phyloP scores from a whole-genome alignment of 2,797 vertebrate species.

The Rallus crepitans region DNA sequence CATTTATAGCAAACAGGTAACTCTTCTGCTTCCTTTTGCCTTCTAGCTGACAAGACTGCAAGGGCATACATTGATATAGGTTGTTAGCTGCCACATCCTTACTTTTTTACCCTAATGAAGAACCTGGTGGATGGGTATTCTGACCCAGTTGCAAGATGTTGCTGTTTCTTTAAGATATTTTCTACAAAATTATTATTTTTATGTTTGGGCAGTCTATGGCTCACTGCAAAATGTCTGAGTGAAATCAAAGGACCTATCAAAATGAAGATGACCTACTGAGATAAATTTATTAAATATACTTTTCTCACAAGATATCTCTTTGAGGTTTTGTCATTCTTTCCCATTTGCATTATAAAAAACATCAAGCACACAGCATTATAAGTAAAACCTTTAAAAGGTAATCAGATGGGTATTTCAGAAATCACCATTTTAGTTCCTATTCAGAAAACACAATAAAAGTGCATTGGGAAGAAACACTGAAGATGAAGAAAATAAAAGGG shows the following conservation, averaged over 20 bases:
- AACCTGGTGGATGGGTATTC: background rate
- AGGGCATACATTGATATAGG: background rate
- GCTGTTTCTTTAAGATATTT: conserved; percentile 9
- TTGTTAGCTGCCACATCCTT: conserved; percentile 15
- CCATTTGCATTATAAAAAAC: conserved; percentile 51
- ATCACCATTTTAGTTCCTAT: background rate
- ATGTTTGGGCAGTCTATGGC: background rate
- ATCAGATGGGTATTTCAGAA: conserved; percentile 23
- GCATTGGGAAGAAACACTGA: background rate
- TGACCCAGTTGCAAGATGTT: background rate
- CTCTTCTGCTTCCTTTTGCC: background rate
- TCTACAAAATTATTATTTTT: background rate
- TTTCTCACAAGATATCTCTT: conserved; percentile 7
- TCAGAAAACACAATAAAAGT: conserved; percentile 2
- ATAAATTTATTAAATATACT: conserved; percentile 44
- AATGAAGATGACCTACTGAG: background rate
- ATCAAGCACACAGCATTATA: conserved; percentile 1
- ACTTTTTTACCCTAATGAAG: background rate
- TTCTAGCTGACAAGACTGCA: background rate
- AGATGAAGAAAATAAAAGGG: background rate
- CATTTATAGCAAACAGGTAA: background rate
- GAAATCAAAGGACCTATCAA: conserved; percentile 56
- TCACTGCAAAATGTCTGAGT: background rate
- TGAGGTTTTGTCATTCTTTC: conserved; percentile 49
- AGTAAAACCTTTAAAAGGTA: conserved; percentile 37